Evolutionary conservation across 2,888 invertebrate species (phyloP).

Genomic region (Sarcophaga subvicina): DNA sequence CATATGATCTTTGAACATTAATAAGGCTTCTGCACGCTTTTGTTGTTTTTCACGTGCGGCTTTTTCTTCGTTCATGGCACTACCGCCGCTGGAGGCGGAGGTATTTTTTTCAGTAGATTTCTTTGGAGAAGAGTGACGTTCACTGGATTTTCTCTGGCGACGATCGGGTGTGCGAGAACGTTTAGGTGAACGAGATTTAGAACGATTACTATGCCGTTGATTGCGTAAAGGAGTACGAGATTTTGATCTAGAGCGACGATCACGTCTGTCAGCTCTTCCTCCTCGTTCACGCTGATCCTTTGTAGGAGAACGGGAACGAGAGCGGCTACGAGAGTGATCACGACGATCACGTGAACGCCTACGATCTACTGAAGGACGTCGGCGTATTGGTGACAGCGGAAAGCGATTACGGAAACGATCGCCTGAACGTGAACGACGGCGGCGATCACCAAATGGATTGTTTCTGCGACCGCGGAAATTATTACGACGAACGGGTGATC

Average conservation of each 20-base stretch:
- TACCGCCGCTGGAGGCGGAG: conserved; percentile 10
- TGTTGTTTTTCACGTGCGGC: conserved; percentile 80
- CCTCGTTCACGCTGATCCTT: conserved; percentile 72
- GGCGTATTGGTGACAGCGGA: conserved; percentile 77
- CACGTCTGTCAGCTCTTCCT: conserved; percentile 71
- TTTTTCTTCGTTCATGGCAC: conserved; percentile 75
- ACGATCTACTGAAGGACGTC: conserved; percentile 74
- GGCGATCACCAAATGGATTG: conserved; percentile 78
- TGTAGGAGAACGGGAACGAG: conserved; percentile 69
- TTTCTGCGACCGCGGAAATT: conserved; percentile 74
- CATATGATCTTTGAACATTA: conserved; percentile 85
- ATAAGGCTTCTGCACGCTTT: conserved; percentile 82
- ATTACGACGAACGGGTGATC: conserved; percentile 76
- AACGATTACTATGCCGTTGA: conserved; percentile 66
- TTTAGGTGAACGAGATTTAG: conserved; percentile 72
- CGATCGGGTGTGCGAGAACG: conserved; percentile 68
- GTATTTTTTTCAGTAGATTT: conserved; percentile 54
- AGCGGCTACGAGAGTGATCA: conserved; percentile 67
- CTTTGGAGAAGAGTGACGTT: conserved; percentile 67
- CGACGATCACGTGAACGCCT: conserved; percentile 71
- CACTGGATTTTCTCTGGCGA: conserved; percentile 59
- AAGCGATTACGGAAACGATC: conserved; percentile 78
- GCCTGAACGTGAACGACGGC: conserved; percentile 76
- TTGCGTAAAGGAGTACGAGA: conserved; percentile 66
- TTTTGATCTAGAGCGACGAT: conserved; percentile 70